Base-by-base conservation (phyloP, 2,797 vertebrate species). In the Pempheris klunzingeri region DNA sequence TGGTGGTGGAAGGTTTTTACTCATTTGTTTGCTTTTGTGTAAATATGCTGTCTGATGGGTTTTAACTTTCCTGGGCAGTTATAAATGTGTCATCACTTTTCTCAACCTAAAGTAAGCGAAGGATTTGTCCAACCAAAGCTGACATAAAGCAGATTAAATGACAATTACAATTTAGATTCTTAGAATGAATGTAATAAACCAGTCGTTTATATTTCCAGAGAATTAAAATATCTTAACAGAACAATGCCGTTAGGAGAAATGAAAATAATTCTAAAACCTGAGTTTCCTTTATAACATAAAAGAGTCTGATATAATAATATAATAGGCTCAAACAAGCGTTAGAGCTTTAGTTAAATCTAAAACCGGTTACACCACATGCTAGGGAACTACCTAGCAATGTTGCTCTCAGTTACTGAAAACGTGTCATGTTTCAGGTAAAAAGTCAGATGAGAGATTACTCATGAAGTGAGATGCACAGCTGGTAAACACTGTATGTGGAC, bases 381-480 rank as follows among this genome's bases (percentile, higher is more conserved):
- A 13, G 9, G 4, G 1, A 28, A 4, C 13, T n/a, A 4, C 2
- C 13, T 12, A 15, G 18, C 28, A 10, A 41, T 5, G 13, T 30
- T 43, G 32, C 44, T 71, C 71, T 59, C n/a, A 1, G 5, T 79
- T 49, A 4, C 41, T 47, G 22, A 22, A 4, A 67, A 28, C 3
- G 1, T 18, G 15, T 61, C 20, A 0, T 2, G 38, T 73, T 85
- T 80, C 74, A 41, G 14, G 24, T 58, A 82, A 80, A 64, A 26
- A 34, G 11, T 15, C 12, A 49, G 18, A 63, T 64, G 57, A 59
- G 5, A 47, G 14, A 41, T 55, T 17, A 47, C 28, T 69, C 54
- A 74, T 24, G 0, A 7, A n/a, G n/a, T 59, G 34, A 34, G 9
- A 34, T 28, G 7, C 3, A 17, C 12, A 11, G 2, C 5, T 44